Evolutionary conservation across 1,140 invertebrate species (phyloP), one percentile per base, ranked within the genome.

Genomic region (Brachionus sp.): DNA sequence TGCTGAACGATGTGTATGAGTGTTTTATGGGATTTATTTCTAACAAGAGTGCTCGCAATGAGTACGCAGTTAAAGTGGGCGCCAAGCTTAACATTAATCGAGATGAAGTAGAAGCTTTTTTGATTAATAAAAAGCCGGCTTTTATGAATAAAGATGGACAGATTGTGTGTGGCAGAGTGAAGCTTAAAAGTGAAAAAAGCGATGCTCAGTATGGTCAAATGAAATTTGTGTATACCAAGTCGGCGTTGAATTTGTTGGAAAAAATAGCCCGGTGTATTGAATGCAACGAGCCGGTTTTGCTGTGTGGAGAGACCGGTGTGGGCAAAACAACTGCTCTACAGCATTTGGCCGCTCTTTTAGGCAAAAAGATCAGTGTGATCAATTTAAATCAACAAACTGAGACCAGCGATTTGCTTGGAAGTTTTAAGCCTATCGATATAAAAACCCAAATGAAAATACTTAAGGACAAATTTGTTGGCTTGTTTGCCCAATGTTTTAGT

Each of bases 321-420:
- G 98, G 98, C 0, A 99, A 99, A 91, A 99, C 98, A 16, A 80
- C 50, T 10, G 46, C 77, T 42, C 19, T 80, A 16, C 77, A 80
- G 25, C 77, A 80, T 62, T 66, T 80, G 35, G 77, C 77, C 0
- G 6, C 5, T 16, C 23, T 80, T 6, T 64, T 80, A 25, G 77
- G 77, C 10, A 92, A 95, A 84, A 94, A 93, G 87, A 89, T 99
- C 12, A 91, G 94, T 50, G 96, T 98, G 0, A 94, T 99, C n/a
- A 99, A 99, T 88, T 95, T 99, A 93, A 99, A 98, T 88, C 97
- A 99, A 88, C 97, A 99, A 88, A 98, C 95, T 85, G 97, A 99
- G 89, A 95, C 94, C 68, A 92, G 94, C 2, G 97, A 99, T 91
- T 90, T 99, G 10, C 90, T 99, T 1, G 98, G 97, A 85, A 97